phyloP scores from a whole-genome alignment of 2,113 vertebrate species.

The Callopanchax toddi region DNA sequence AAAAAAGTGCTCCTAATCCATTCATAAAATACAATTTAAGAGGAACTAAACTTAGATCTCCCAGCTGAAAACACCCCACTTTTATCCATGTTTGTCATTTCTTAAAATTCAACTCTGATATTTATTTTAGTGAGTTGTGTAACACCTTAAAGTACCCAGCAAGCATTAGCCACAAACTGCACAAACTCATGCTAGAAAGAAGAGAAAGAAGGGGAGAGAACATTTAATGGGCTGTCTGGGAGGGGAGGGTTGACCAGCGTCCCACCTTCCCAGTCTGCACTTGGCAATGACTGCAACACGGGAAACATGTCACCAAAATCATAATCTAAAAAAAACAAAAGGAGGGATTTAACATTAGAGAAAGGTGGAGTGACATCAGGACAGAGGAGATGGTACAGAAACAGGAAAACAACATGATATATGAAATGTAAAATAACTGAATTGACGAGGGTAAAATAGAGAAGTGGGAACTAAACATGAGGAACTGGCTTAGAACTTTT shows the following conservation, averaged over 20 bases:
- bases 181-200: conserved; percentile 81
- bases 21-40: too few species aligned
- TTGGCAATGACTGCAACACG: conserved; percentile 96
- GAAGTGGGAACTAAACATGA: conserved; percentile 41
- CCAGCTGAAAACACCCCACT: too few species aligned
- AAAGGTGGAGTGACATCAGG: conserved; percentile 29
- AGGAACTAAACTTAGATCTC: too few species aligned
- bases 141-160: conserved; percentile 15
- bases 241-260: conserved; percentile 79
- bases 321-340: conserved; percentile 99
- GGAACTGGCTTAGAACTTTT: conserved; percentile 25
- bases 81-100: background rate
- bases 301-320: conserved; percentile 99
- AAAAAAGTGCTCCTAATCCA: too few species aligned
- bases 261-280: conserved; percentile 99
- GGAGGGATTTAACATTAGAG: conserved; percentile 81
- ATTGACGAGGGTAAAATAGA: conserved; percentile 17
- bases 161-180: conserved; percentile 56
- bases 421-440: conserved; percentile 36
- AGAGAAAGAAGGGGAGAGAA: conserved; percentile 44
- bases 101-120: background rate
- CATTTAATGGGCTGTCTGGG: conserved; percentile 18
- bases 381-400: conserved; percentile 43
- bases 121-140: conserved; percentile 13
- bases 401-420: conserved; percentile 47